Evolutionary conservation across 2,113 vertebrate species (phyloP).

Genomic region (Gymnorhina tibicen): DNA sequence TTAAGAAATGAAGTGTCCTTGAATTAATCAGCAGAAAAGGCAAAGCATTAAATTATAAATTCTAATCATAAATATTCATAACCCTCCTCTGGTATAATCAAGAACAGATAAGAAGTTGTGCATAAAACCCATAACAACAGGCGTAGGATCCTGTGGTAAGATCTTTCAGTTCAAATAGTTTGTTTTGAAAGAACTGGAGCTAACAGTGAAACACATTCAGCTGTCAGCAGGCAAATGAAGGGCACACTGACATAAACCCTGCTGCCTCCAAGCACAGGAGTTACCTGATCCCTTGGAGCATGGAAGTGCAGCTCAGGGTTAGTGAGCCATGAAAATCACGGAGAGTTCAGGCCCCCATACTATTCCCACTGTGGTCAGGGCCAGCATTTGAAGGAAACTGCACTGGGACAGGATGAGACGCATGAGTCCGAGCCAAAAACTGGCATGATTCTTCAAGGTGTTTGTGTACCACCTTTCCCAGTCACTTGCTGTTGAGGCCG

Average conservation of each 20-base stretch:
- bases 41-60: conserved; percentile 78
- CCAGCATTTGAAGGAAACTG: neutral
- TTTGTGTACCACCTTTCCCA: neutral
- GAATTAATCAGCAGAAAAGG: conserved; percentile 81
- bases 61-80: conserved; percentile 80
- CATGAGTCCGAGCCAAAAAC: neutral
- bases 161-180: conserved; percentile 49
- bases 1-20: conserved; percentile 77
- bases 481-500: neutral
- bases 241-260: neutral
- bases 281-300: neutral
- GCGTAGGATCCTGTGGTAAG: conserved; percentile 52
- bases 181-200: conserved; percentile 48
- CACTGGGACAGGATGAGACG: neutral
- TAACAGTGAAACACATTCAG: conserved; percentile 9
- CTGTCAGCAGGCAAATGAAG: conserved; percentile 25
- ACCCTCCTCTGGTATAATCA: conserved; percentile 72
- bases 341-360: neutral
- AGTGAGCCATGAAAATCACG: neutral
- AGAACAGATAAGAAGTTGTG: conserved; percentile 76
- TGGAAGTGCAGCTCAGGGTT: neutral
- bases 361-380: neutral
- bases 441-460: neutral
- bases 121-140: conserved; percentile 67
- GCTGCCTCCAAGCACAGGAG: neutral